phyloP scores from a whole-genome alignment of 2,888 invertebrate species.

The Heteropelma amictum region DNA sequence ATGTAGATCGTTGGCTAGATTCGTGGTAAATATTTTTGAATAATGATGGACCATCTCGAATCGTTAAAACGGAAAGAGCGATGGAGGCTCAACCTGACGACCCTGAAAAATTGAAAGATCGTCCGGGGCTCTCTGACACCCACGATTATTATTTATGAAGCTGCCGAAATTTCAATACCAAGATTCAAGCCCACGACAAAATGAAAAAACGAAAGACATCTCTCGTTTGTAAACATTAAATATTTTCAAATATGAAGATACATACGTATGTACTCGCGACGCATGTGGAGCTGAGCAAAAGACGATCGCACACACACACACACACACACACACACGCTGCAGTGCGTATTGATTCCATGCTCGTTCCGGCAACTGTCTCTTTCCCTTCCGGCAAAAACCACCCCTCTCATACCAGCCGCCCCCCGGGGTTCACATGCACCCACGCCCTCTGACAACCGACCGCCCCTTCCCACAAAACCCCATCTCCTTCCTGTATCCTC shows the following conservation, averaged over 20 bases:
- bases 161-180: no score
- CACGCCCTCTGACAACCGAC: constrained; percentile 52
- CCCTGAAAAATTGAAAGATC: not conserved
- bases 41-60: no score
- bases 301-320: constrained; percentile 59
- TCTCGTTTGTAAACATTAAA: not conserved
- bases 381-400: constrained; percentile 57
- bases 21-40: no score
- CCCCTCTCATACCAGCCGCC: constrained; percentile 1
- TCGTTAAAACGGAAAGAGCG: no score
- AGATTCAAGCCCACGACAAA: no score
- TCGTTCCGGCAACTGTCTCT: constrained; percentile 69
- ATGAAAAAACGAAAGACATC: not conserved
- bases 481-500: constrained; percentile 45
- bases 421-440: constrained; percentile 46
- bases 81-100: no score
- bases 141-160: no score
- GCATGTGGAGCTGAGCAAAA: constrained; percentile 68
- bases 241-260: not conserved
- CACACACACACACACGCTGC: constrained; percentile 71
- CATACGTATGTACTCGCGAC: constrained; percentile 64
- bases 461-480: no score
- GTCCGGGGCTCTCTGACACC: no score
- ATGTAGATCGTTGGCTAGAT: no score
- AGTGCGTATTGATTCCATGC: constrained; percentile 75